Base-by-base conservation (phyloP, 2,113 vertebrate genomes). In the Petromus typicus region DNA sequence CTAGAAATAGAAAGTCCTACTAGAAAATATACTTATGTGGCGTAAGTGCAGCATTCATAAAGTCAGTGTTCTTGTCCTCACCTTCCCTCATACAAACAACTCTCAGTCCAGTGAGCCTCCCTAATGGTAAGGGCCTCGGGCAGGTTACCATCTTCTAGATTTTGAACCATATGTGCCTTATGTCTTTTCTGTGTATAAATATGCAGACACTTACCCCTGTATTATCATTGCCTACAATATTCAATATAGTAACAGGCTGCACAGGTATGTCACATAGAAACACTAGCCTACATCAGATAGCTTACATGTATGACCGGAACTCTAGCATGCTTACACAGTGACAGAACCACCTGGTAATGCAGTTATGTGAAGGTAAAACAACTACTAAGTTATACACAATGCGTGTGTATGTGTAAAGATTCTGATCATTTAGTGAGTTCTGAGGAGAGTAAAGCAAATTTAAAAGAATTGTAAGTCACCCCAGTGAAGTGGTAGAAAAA, bases 401-500 rank as follows among this genome's bases (percentile, higher is more conserved):
- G 56, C 23, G 43, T 22, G 30, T 48, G 61, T 64, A 16, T 23
- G 40, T 40, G 25, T 32, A 56, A 51, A 76, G 56, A 45, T 17
- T 2, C 27, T 87, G 7, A 37, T 10, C 30, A 27, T 20, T 6
- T 13, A 86, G 43, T 8, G 71, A 48, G 76, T 23, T 91, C 12
- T 18, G 73, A 78, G 6, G 20, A 88, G 3, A 13, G 54, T 17
- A 56, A 91, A 48, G 37, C 16, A 30, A 91, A 69, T 7, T 63
- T 11, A 16, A 80, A 80, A 56, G 45, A 87, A 54, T 78, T 64
- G 48, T 71, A 40, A 79, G 51, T 79, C 48, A 89, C 30, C 34
- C 64, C 51, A 85, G 34, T 86, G 56, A 92, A 66, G 75, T 84
- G 30, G 22, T 4, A 96, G 71, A 88, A 88, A 71, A 40, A 54